Percentiles rank a stretch among this genome's conserved stretches.
phyloP scores from a whole-genome alignment of 2,888 invertebrate genomes.

The Papilio demoleus region DNA sequence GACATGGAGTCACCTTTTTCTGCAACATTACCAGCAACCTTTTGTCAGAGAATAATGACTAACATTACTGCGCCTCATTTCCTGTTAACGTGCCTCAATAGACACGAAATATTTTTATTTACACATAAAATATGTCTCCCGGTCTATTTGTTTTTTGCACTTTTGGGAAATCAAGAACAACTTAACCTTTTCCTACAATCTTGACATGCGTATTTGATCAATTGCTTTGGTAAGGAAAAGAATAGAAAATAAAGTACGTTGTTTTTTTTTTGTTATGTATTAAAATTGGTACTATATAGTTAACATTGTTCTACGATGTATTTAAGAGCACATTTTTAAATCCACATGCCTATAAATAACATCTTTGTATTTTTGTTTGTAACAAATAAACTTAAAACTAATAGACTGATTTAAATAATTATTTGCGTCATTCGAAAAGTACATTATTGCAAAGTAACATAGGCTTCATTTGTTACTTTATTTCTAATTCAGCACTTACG shows the following conservation, averaged over 20 bases:
- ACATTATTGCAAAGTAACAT: too few relatives aligned
- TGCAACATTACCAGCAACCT: conserved; percentile 30
- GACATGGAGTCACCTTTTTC: conserved; percentile 34
- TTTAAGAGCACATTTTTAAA: too few relatives aligned
- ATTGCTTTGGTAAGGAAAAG: not conserved
- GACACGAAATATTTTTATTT: conserved; percentile 24
- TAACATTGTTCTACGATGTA: too few relatives aligned
- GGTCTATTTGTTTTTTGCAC: conserved; percentile 8
- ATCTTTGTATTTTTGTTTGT: too few relatives aligned
- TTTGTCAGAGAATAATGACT: conserved; percentile 37
- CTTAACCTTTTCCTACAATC: not conserved
- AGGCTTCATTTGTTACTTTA: too few relatives aligned
- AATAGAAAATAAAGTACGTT: not conserved
- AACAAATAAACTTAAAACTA: too few relatives aligned
- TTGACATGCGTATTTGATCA: conserved; percentile 7
- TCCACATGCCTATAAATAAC: too few relatives aligned
- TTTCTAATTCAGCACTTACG: too few relatives aligned
- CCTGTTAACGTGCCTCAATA: conserved; percentile 26
- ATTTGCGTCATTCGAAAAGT: too few relatives aligned
- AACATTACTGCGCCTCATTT: conserved; percentile 31
- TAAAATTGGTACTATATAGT: too few relatives aligned
- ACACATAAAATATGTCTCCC: conserved; percentile 16
- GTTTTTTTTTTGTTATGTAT: too few relatives aligned
- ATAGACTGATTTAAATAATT: too few relatives aligned
- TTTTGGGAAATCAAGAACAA: conserved; percentile 11